These are phyloP conservation scores for Desmodus rotundus DNA, from an alignment of 2,113 vertebrate genomes.

Conservation along the genomic window DNA sequence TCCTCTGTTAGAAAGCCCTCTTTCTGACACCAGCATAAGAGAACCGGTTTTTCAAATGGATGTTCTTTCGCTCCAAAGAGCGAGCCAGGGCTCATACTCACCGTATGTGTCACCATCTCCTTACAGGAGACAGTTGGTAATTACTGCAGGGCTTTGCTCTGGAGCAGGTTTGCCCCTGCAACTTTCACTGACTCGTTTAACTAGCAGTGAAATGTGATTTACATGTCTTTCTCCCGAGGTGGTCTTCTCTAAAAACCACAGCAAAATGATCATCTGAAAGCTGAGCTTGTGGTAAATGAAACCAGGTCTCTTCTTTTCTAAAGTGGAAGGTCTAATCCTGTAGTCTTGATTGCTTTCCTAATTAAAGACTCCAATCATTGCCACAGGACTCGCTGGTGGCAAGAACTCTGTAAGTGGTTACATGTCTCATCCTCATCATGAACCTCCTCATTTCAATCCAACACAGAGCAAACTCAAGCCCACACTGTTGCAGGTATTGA, in stretches of 20 bases:
- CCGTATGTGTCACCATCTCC: conserved; percentile 42
- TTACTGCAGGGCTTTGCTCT: conserved; percentile 61
- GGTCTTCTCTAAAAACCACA: conserved; percentile 62
- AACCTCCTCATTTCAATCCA: neutral
- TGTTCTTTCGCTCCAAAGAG: conserved; percentile 58
- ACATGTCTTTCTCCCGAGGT: conserved; percentile 72
- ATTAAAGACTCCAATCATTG: conserved; percentile 54
- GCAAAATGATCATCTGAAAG: conserved; percentile 65
- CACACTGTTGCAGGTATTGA: neutral
- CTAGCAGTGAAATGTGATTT: conserved; percentile 63
- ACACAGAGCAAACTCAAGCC: neutral
- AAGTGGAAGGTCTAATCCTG: conserved; percentile 63
- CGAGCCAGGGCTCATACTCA: conserved; percentile 72
- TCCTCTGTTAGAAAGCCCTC: conserved; percentile 68
- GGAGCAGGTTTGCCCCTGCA: conserved; percentile 43
- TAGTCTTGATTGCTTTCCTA: conserved; percentile 66
- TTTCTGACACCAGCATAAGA: conserved; percentile 75
- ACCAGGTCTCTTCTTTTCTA: conserved; percentile 45
- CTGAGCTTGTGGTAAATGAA: conserved; percentile 55
- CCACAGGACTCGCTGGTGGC: neutral
- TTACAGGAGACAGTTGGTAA: conserved; percentile 56
- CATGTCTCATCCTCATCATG: neutral
- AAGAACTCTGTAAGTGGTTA: neutral
- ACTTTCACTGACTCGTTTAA: conserved; percentile 77
- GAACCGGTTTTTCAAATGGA: conserved; percentile 74